phyloP scores from a whole-genome alignment of 2,888 invertebrate genomes.

The Drymonia ruficornis region DNA sequence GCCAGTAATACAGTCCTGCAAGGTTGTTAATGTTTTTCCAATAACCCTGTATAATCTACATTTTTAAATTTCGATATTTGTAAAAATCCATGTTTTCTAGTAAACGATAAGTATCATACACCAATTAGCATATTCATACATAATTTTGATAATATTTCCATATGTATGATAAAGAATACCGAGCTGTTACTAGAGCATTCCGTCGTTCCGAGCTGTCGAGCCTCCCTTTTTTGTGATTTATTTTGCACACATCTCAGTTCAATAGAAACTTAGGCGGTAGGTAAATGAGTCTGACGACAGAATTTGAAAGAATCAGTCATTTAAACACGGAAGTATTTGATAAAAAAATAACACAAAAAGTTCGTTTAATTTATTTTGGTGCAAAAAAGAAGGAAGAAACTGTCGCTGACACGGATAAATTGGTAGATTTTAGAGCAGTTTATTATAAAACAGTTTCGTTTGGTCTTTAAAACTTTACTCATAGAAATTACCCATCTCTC shows the following conservation, averaged over 20 bases:
- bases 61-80: too few species aligned
- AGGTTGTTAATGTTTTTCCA: too few species aligned
- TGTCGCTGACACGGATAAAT: too few species aligned
- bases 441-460: too few species aligned
- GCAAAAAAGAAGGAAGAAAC: not conserved
- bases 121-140: not conserved
- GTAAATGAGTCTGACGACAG: not conserved
- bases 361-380: not conserved
- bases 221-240: conserved; percentile 25
- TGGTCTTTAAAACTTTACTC: too few species aligned
- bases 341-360: not conserved
- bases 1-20: too few species aligned
- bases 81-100: not conserved
- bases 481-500: too few species aligned
- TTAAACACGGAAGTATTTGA: not conserved
- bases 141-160: conserved; percentile 15
- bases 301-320: not conserved
- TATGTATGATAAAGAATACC: conserved; percentile 37
- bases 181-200: conserved; percentile 47
- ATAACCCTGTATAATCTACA: too few species aligned
- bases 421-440: too few species aligned
- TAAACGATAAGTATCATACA: not conserved
- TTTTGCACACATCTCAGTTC: not conserved
- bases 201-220: conserved; percentile 40
- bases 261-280: too few species aligned